phyloP scores from a whole-genome alignment of 2,797 vertebrate species.

The Chloroceryle inda region DNA sequence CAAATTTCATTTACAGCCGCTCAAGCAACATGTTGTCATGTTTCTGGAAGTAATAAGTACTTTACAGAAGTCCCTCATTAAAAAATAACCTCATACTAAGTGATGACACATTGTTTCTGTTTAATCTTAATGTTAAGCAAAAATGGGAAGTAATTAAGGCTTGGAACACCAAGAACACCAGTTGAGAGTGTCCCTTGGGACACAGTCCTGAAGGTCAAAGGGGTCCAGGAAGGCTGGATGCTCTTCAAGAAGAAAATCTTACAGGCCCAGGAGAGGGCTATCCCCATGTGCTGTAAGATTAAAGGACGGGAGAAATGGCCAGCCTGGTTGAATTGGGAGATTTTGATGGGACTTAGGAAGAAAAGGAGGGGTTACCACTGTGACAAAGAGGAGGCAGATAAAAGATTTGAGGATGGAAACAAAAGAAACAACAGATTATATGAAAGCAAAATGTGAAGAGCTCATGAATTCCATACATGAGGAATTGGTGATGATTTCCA shows the following conservation, averaged over 20 bases:
- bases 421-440: neutral
- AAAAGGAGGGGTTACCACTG: too few relatives aligned
- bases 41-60: neutral
- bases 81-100: neutral
- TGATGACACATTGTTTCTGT: neutral
- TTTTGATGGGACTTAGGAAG: too few relatives aligned
- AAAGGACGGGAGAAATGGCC: too few relatives aligned
- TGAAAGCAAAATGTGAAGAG: neutral
- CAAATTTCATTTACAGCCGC: neutral
- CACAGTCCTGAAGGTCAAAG: too few relatives aligned
- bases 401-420: neutral
- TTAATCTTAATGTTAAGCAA: neutral
- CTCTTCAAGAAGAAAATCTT: too few relatives aligned
- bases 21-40: neutral
- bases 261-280: too few relatives aligned
- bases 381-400: neutral
- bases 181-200: too few relatives aligned
- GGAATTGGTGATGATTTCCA: neutral
- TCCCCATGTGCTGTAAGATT: too few relatives aligned
- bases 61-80: neutral
- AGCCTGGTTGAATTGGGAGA: too few relatives aligned
- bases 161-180: neutral
- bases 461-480: neutral
- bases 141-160: neutral
- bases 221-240: too few relatives aligned